phyloP scores from a whole-genome alignment of 2,797 vertebrate genomes.

The Alca torda region DNA sequence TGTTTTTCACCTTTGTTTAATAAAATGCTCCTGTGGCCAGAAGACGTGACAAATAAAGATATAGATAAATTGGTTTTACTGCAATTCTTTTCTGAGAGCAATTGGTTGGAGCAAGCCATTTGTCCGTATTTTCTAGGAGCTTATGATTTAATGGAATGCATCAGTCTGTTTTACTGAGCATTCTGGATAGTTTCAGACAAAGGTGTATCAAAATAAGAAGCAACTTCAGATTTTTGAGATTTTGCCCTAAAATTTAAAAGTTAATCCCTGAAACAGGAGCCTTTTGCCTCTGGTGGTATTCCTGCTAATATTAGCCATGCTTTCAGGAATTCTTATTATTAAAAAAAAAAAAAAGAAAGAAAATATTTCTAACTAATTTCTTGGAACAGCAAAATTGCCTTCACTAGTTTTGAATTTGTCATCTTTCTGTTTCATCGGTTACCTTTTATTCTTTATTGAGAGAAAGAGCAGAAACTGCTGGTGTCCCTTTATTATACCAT shows the following conservation, averaged over 20 bases:
- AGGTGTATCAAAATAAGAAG: not conserved
- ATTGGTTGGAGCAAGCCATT: not conserved
- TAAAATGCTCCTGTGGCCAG: not conserved
- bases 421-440: not conserved
- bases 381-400: not conserved
- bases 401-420: not conserved
- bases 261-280: not conserved
- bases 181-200: not conserved
- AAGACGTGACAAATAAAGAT: not conserved
- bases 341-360: not conserved
- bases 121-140: not conserved
- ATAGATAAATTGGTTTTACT: not conserved
- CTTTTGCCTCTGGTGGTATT: not conserved
- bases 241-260: not conserved
- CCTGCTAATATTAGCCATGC: not conserved
- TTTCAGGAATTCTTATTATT: not conserved
- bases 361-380: not conserved
- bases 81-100: not conserved
- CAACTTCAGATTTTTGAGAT: not conserved
- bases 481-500: not conserved
- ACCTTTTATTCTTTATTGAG: not conserved
- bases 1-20: not conserved
- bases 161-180: not conserved
- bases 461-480: not conserved
- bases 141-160: not conserved